These are phyloP conservation scores for Ochropleura plecta DNA, from an alignment of 2,888 invertebrate genomes.

Conservation along the genomic window DNA sequence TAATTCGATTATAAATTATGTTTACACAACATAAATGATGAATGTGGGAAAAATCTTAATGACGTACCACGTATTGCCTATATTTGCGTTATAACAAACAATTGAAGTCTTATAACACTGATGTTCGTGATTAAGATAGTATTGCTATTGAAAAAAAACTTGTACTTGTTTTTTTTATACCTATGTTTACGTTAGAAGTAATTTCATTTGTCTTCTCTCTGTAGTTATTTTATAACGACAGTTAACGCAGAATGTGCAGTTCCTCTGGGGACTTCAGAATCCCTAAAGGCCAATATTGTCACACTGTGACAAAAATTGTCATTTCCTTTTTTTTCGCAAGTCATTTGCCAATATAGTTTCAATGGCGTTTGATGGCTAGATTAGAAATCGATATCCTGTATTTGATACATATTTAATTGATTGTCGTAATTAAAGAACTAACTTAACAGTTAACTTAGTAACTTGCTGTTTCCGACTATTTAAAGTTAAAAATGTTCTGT, in stretches of 20 bases:
- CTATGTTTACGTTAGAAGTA: background rate
- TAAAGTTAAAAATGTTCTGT: background rate
- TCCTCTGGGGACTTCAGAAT: background rate
- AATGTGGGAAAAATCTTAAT: slow-evolving; percentile 43
- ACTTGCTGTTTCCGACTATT: too few species aligned
- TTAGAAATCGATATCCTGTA: slow-evolving; percentile 26
- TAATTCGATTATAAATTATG: slow-evolving; percentile 34
- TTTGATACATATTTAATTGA: background rate
- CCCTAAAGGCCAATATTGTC: background rate
- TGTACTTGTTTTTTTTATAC: background rate
- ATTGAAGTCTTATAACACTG: slow-evolving; percentile 14
- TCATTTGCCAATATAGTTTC: background rate
- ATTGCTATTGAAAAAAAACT: background rate
- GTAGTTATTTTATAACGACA: too few species aligned
- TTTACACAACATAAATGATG: slow-evolving; percentile 21
- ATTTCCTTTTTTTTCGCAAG: slow-evolving; percentile 23
- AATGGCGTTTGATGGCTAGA: background rate
- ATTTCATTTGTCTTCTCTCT: too few species aligned
- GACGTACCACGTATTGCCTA: slow-evolving; percentile 6
- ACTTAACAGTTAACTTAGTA: too few species aligned
- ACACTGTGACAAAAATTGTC: slow-evolving; percentile 10
- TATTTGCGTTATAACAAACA: slow-evolving; percentile 38
- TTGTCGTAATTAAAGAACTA: background rate
- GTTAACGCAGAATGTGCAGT: background rate
- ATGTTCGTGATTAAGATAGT: background rate